These are phyloP conservation scores for Zapus hudsonius DNA, from an alignment of 2,113 vertebrate species.

Conservation along the genomic window DNA sequence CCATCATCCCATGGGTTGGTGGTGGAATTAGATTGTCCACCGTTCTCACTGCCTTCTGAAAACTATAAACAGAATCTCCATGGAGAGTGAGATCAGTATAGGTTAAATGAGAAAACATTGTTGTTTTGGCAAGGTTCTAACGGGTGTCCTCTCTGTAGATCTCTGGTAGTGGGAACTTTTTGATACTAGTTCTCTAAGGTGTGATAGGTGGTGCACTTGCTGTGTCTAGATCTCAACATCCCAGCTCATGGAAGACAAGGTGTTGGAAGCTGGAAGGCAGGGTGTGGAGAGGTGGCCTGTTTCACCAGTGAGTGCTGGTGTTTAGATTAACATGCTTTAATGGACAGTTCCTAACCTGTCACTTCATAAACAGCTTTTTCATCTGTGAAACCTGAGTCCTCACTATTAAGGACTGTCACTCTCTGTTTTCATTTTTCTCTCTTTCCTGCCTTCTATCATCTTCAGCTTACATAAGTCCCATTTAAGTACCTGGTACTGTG, in stretches of 20 bases:
- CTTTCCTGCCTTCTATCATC: background rate
- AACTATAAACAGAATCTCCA: too few relatives aligned
- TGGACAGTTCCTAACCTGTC: background rate
- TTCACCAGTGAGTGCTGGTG: background rate
- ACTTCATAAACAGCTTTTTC: background rate
- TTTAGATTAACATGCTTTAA: background rate
- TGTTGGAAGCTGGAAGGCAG: background rate
- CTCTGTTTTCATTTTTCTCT: background rate
- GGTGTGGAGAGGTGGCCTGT: background rate
- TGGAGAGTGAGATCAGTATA: too few relatives aligned
- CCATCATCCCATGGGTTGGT: too few relatives aligned
- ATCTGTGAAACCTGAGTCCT: background rate
- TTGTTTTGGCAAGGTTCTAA: too few relatives aligned
- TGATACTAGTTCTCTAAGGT: background rate
- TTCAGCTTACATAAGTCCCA: background rate
- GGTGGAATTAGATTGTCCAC: too few relatives aligned
- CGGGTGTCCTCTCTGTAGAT: too few relatives aligned
- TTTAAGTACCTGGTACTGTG: background rate
- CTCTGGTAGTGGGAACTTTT: too few relatives aligned
- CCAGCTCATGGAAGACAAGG: background rate
- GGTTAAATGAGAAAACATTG: too few relatives aligned
- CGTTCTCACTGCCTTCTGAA: too few relatives aligned
- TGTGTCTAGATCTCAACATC: background rate
- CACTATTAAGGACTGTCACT: background rate
- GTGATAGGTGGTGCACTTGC: background rate